Evolutionary conservation across 2,113 vertebrate genomes (phyloP).

Genomic region (Leptocoma aspasia): DNA sequence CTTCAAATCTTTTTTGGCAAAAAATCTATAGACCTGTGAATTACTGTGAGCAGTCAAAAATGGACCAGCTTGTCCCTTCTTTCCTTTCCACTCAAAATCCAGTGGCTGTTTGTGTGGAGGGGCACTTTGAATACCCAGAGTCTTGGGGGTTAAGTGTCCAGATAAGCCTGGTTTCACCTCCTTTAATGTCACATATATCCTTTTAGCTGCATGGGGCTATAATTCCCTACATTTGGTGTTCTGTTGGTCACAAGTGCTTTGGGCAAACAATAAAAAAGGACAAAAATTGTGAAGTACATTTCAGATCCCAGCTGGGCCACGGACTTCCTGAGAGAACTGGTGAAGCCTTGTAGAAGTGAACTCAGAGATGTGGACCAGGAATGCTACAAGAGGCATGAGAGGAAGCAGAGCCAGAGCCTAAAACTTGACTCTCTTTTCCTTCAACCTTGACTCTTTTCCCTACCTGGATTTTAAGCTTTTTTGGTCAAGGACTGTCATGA

Average conservation of each 20-base stretch:
- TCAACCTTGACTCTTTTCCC: neutral
- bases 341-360: neutral
- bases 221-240: neutral
- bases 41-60: neutral
- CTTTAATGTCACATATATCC: neutral
- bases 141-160: neutral
- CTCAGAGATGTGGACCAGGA: neutral
- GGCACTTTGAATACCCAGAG: neutral
- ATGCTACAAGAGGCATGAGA: rapidly evolving
- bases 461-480: neutral
- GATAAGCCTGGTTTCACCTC: neutral
- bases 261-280: neutral
- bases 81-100: neutral
- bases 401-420: neutral
- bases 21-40: neutral
- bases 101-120: neutral
- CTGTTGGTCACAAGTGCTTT: neutral
- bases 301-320: neutral
- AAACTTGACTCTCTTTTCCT: neutral
- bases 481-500: rapidly evolving
- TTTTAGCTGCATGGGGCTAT: neutral
- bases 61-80: neutral
- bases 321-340: neutral
- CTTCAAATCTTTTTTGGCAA: neutral
- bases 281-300: neutral